Conservation (phyloP, 2,888 invertebrate genomes). For the Campoletis raptor region DNA sequence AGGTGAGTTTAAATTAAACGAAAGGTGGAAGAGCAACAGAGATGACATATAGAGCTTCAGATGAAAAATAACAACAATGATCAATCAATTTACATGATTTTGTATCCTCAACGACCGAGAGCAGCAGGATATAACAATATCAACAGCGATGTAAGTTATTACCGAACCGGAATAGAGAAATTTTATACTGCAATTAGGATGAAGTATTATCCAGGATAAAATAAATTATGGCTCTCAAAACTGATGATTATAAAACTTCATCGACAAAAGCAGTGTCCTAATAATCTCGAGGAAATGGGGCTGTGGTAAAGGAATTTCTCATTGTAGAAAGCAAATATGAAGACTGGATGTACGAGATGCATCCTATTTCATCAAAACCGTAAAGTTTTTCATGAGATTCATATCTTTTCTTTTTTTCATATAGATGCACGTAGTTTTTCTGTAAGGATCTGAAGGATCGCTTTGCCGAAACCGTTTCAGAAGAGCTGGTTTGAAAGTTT, state of each 20-base stretch:
- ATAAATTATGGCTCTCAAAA: background rate
- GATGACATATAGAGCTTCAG: no score
- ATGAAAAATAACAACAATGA: no score
- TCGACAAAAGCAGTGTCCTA: background rate
- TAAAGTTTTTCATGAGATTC: conserved; percentile 46
- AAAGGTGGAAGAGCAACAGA: background rate
- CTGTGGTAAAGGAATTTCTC: background rate
- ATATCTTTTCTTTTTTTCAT: conserved; percentile 29
- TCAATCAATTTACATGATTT: background rate
- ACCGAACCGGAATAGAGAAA: background rate
- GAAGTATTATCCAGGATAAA: background rate
- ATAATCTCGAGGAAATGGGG: background rate
- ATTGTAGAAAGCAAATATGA: background rate
- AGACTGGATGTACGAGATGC: conserved; percentile 1
- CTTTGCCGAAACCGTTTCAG: conserved; percentile 25
- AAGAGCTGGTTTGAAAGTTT: conserved; percentile 15
- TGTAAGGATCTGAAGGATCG: conserved; percentile 1
- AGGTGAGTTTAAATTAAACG: background rate
- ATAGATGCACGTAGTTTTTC: conserved; percentile 28
- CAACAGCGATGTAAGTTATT: background rate
- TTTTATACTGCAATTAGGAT: background rate
- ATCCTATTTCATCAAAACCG: conserved; percentile 24
- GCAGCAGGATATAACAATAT: background rate
- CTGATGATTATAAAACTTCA: background rate
- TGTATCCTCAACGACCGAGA: background rate